phyloP scores from a whole-genome alignment of 2,888 invertebrate species.

The Geotrupes spiniger region DNA sequence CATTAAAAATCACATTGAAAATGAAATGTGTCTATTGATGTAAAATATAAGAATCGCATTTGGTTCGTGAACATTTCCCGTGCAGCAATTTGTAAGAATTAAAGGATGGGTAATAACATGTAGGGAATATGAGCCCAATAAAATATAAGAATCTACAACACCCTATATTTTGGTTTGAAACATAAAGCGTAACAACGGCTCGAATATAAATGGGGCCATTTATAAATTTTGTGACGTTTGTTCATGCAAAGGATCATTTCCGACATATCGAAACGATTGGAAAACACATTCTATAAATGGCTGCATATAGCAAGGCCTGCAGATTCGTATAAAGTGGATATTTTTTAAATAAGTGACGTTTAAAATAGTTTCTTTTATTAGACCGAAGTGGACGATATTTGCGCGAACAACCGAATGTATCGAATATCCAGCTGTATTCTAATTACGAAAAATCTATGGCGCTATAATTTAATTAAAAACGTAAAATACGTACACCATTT shows the following conservation, averaged over 20 bases:
- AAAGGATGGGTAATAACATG: background rate
- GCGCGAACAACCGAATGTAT: conserved; percentile 8
- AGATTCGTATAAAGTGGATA: conserved; percentile 29
- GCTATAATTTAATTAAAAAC: conserved; percentile 24
- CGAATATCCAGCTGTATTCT: conserved; percentile 19
- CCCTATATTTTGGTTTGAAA: conserved; percentile 27
- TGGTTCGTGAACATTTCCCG: too few species aligned
- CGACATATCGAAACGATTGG: conserved; percentile 32
- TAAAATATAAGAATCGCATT: too few species aligned
- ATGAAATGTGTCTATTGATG: too few species aligned
- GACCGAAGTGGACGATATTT: conserved; percentile 13
- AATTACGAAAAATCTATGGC: conserved; percentile 22
- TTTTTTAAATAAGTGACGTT: conserved; percentile 27
- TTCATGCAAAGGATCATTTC: conserved; percentile 35
- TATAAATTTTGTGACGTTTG: conserved; percentile 37
- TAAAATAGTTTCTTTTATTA: conserved; percentile 24
- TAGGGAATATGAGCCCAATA: background rate
- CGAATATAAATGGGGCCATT: conserved; percentile 37
- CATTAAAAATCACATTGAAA: too few species aligned
- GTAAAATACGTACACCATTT: conserved; percentile 19
- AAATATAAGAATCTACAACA: conserved; percentile 26
- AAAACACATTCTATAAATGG: conserved; percentile 33
- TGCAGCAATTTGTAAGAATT: too few species aligned
- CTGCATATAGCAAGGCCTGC: conserved; percentile 25
- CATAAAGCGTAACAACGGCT: conserved; percentile 30